Percentiles rank a stretch among this genome's conserved stretches.
Evolutionary conservation across 2,888 invertebrate species (phyloP).

Genomic region (Caenorhabditis sp.): DNA sequence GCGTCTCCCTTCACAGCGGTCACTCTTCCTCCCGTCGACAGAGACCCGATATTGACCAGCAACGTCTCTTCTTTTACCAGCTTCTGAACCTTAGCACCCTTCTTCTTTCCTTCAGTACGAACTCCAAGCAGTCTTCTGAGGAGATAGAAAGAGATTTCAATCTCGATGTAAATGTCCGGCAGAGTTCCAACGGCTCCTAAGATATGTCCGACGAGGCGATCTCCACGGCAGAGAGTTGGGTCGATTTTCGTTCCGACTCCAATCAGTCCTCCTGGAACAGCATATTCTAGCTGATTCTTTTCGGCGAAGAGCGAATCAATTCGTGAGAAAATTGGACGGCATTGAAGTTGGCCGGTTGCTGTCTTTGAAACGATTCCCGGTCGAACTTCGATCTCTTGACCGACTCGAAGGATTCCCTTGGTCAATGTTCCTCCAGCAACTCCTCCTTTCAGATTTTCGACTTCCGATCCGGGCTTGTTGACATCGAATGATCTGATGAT

Average conservation of each 20-base stretch:
- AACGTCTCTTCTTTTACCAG: slow-evolving; percentile 85
- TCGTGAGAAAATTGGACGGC: slow-evolving; percentile 95
- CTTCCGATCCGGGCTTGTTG: slow-evolving; percentile 99
- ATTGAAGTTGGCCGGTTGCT: slow-evolving; percentile 94
- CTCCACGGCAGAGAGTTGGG: slow-evolving; percentile 97
- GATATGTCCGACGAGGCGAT: slow-evolving; percentile 95
- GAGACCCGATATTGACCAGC: slow-evolving; percentile 97
- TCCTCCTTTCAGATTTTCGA: slow-evolving; percentile 92
- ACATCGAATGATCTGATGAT: slow-evolving; percentile 94
- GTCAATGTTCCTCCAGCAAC: slow-evolving; percentile 99
- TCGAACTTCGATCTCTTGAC: slow-evolving; percentile 97
- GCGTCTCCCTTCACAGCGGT: slow-evolving; percentile 86
- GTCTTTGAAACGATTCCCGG: slow-evolving; percentile 98
- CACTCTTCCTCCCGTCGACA: slow-evolving; percentile 92
- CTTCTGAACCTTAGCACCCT: slow-evolving; percentile 91
- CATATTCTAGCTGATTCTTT: slow-evolving; percentile 97
- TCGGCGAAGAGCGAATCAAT: slow-evolving; percentile 98
- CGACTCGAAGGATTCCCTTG: slow-evolving; percentile 89
- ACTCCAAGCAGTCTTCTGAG: slow-evolving; percentile 96
- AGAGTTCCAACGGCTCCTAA: slow-evolving; percentile 96
- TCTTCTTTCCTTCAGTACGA: slow-evolving; percentile 98
- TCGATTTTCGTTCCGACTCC: slow-evolving; percentile 99
- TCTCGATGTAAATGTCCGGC: slow-evolving; percentile 89
- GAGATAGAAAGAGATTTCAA: slow-evolving; percentile 98
- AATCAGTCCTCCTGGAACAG: slow-evolving; percentile 92